A percentile compares a stretch with the other conserved stretches of the same genome.
These are phyloP conservation scores for Chromis chromis DNA, from an alignment of 2,797 vertebrate species.

Conservation along the genomic window DNA sequence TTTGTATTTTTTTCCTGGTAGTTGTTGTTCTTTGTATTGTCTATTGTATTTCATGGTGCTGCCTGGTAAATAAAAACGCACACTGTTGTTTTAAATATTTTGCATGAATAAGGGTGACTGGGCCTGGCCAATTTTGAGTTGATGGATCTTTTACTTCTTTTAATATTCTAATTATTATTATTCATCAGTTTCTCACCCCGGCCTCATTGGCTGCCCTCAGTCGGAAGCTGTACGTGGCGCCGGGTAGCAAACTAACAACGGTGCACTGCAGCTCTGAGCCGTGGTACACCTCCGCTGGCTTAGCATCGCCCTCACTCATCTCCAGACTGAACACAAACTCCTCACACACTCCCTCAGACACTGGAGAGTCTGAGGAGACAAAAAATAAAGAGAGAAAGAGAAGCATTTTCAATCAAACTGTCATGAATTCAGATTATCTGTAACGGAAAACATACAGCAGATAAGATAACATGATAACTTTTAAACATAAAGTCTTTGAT, in stretches of 20 bases:
- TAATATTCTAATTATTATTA: neutral
- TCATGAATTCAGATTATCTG: neutral
- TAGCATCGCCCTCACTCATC: constrained; percentile 87
- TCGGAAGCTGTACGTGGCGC: constrained; percentile 90
- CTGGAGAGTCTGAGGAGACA: constrained; percentile 71
- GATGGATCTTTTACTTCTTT: neutral
- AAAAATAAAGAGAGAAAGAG: neutral
- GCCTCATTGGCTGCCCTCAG: constrained; percentile 92
- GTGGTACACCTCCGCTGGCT: constrained; percentile 88
- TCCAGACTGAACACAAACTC: constrained; percentile 93
- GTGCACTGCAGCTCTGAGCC: constrained; percentile 92
- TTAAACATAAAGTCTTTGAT: neutral
- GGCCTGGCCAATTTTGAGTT: neutral
- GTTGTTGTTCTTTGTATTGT: no score
- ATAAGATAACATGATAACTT: neutral
- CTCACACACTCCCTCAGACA: constrained; percentile 84
- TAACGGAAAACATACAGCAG: neutral
- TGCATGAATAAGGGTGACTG: no score
- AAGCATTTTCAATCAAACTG: neutral
- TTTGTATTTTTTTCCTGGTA: no score
- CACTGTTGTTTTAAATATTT: no score
- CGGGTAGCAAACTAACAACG: constrained; percentile 91
- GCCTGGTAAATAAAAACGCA: neutral
- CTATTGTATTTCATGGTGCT: neutral
- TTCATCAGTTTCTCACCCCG: constrained; percentile 86